Percentiles rank a stretch among this genome's conserved stretches.
phyloP scores from a whole-genome alignment of 2,113 vertebrate genomes.

The Rhinopomastus cyanomelas region DNA sequence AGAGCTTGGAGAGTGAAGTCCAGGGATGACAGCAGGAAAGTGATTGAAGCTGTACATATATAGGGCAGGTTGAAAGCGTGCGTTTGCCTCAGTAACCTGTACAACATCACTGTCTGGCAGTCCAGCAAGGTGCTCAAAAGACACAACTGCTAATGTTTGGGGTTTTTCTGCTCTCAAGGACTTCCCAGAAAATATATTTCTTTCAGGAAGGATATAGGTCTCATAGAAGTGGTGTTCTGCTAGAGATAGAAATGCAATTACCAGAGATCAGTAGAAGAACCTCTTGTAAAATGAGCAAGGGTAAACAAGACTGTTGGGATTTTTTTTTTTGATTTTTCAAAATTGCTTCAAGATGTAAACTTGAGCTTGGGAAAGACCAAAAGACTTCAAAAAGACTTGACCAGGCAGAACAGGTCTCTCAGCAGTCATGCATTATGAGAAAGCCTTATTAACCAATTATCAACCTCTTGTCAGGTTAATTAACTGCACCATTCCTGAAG shows the following conservation, averaged over 20 bases:
- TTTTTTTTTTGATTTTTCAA: neutral
- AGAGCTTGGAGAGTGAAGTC: neutral
- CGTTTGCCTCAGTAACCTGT: neutral
- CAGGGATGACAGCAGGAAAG: neutral
- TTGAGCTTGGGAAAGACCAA: neutral
- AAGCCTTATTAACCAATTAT: neutral
- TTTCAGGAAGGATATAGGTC: neutral
- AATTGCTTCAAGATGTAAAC: neutral
- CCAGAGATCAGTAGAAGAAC: neutral
- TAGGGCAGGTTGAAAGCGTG: neutral
- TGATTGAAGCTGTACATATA: neutral
- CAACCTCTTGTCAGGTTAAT: neutral
- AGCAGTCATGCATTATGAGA: neutral
- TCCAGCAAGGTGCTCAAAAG: neutral
- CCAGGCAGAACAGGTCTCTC: neutral
- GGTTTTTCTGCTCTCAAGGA: neutral
- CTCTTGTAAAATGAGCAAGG: neutral
- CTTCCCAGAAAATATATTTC: neutral
- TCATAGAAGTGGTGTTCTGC: neutral
- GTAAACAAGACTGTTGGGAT: neutral
- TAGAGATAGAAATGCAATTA: neutral
- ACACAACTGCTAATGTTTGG: neutral
- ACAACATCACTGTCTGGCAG: accelerated
- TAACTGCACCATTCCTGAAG: neutral
- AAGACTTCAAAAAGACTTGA: neutral